Evolutionary conservation across 2,888 invertebrate species (phyloP).

Genomic region (Eristalis tenax): DNA sequence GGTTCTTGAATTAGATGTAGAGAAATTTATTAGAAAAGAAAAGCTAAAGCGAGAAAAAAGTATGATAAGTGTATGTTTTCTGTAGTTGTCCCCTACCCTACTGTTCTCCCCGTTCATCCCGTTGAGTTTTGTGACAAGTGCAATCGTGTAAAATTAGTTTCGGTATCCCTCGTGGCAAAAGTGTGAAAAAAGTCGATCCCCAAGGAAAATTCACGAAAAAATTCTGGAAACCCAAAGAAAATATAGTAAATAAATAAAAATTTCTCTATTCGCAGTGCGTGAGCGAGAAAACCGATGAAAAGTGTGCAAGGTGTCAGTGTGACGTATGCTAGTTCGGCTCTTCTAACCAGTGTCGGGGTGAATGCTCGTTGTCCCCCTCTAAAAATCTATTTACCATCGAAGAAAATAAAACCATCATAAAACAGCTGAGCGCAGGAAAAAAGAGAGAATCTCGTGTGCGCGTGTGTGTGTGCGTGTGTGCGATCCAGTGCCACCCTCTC

Average conservation of each 20-base stretch:
- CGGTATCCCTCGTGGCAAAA: conserved; percentile 22
- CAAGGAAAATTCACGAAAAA: conserved; percentile 17
- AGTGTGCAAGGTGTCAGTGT: conserved; percentile 67
- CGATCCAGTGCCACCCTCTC: conserved; percentile 56
- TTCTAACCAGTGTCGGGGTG: conserved; percentile 11
- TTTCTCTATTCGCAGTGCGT: conserved; percentile 66
- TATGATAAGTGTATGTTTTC: conserved; percentile 8
- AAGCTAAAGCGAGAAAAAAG: conserved; percentile 5
- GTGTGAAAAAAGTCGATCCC: not conserved
- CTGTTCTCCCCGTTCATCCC: too few species aligned
- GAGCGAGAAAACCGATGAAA: conserved; percentile 53
- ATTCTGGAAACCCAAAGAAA: conserved; percentile 46
- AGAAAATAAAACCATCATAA: conserved; percentile 69
- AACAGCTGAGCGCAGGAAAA: conserved; percentile 61
- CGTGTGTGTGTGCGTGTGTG: conserved; percentile 13
- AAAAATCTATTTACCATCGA: conserved; percentile 65
- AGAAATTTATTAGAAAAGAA: conserved; percentile 51
- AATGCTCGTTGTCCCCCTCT: conserved; percentile 54
- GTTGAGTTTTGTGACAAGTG: conserved; percentile 48
- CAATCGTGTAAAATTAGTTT: conserved; percentile 36
- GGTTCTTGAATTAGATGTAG: conserved; percentile 35
- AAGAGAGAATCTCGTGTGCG: conserved; percentile 3
- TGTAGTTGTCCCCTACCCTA: not conserved
- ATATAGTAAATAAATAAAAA: conserved; percentile 71
- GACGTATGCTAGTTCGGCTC: not conserved